These are phyloP conservation scores for Pluvialis apricaria DNA, from an alignment of 2,113 vertebrate species.

Conservation along the genomic window DNA sequence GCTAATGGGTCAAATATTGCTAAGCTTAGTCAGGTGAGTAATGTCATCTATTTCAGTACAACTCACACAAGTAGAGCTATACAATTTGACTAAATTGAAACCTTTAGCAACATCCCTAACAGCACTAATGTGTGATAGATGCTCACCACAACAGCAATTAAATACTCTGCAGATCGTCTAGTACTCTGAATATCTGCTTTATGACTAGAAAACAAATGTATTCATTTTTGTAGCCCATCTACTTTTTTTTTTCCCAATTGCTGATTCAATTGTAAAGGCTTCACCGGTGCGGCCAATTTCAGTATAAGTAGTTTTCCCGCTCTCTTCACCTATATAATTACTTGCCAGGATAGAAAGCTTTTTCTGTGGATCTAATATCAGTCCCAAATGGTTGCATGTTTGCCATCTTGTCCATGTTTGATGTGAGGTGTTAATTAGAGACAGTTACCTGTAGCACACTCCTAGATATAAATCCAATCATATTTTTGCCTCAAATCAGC, in stretches of 20 bases:
- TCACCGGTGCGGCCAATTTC: background rate
- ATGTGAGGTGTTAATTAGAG: slow-evolving; percentile 8
- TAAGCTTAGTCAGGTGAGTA: slow-evolving; percentile 30
- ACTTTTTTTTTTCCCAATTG: background rate
- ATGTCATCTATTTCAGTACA: slow-evolving; percentile 13
- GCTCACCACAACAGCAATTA: slow-evolving; percentile 37
- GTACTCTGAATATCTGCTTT: background rate
- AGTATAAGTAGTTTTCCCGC: background rate
- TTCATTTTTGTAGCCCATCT: background rate
- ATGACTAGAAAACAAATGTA: slow-evolving; percentile 13
- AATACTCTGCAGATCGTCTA: background rate
- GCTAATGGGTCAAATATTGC: slow-evolving; percentile 53
- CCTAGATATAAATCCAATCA: background rate
- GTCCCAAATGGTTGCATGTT: background rate
- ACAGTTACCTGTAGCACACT: background rate
- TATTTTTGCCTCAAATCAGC: background rate
- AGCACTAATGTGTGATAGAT: slow-evolving; percentile 18
- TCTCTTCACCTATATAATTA: background rate
- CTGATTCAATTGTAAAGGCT: background rate
- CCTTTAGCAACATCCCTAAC: background rate
- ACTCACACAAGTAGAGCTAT: background rate
- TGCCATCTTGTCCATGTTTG: background rate
- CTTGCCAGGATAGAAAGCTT: background rate
- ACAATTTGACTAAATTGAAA: slow-evolving; percentile 4
- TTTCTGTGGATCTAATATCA: background rate